Evolutionary conservation across 1,140 invertebrate species (phyloP).

Genomic region (Achatina immaculata): DNA sequence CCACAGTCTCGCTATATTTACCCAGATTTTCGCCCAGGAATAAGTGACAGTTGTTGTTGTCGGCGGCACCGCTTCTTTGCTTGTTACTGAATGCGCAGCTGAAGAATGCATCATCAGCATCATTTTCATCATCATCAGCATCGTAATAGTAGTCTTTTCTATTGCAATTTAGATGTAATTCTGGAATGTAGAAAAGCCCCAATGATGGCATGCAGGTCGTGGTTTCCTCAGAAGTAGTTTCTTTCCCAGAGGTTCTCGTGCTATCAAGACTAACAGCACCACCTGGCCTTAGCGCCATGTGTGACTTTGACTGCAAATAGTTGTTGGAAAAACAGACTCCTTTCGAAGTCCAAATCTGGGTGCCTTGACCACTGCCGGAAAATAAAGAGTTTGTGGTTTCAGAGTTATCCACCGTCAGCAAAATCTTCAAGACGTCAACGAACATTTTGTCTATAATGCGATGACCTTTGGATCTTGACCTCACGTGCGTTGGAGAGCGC

Average conservation of each 20-base stretch:
- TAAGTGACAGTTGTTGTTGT: neutral
- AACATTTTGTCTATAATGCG: neutral
- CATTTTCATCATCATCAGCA: neutral
- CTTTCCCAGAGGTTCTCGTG: neutral
- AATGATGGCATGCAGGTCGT: neutral
- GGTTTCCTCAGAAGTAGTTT: neutral
- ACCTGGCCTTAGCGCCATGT: neutral
- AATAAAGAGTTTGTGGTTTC: neutral
- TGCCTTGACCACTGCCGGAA: neutral
- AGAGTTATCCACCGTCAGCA: neutral
- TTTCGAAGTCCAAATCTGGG: too few relatives aligned
- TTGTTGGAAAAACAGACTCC: too few relatives aligned
- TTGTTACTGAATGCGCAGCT: too few relatives aligned
- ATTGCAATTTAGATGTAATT: neutral
- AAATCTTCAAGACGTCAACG: neutral
- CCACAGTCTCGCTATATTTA: neutral
- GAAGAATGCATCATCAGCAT: neutral
- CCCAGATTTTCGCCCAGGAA: neutral
- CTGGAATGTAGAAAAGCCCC: neutral
- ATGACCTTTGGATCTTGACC: neutral
- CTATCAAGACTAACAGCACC: neutral
- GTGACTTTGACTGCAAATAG: neutral
- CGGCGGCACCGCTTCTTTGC: neutral
- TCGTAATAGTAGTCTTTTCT: too few relatives aligned
- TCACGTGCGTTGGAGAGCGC: neutral